Conservation (phyloP, 2,113 vertebrate genomes). For the Chlorocebus sabaeus region DNA sequence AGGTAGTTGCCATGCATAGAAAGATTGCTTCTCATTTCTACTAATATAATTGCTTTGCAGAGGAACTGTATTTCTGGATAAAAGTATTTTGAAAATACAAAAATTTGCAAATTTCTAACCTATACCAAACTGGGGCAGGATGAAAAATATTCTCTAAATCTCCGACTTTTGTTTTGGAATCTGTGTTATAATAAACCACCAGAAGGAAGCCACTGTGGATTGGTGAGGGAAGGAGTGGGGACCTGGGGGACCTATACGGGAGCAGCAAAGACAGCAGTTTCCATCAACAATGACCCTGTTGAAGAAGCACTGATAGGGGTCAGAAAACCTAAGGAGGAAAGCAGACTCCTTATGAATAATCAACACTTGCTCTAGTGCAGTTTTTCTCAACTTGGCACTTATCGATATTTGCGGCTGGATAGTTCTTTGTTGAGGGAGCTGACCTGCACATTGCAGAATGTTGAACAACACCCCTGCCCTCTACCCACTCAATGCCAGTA, state of each 20-base stretch:
- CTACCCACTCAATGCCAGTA: neutral
- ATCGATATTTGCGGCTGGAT: neutral
- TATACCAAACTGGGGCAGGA: neutral
- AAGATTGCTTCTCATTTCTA: neutral
- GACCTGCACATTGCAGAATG: neutral
- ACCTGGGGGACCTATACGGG: rapidly evolving
- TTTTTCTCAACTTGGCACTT: neutral
- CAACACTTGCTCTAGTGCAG: neutral
- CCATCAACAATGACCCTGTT: neutral
- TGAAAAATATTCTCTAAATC: neutral
- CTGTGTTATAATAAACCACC: neutral
- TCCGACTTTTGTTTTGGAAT: neutral
- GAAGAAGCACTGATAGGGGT: neutral
- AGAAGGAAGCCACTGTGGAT: neutral
- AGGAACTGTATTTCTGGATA: neutral
- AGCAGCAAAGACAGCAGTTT: neutral
- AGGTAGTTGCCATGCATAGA: neutral
- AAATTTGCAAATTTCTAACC: neutral
- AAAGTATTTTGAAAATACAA: neutral
- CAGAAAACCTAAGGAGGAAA: neutral
- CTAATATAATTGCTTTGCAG: neutral
- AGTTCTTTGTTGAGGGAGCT: neutral
- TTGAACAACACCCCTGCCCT: neutral
- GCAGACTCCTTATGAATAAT: neutral
- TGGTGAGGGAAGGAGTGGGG: neutral